A percentile compares a stretch with the other conserved stretches of the same genome.
Evolutionary conservation across 2,113 vertebrate genomes (phyloP).

Genomic region (Sorex araneus): DNA sequence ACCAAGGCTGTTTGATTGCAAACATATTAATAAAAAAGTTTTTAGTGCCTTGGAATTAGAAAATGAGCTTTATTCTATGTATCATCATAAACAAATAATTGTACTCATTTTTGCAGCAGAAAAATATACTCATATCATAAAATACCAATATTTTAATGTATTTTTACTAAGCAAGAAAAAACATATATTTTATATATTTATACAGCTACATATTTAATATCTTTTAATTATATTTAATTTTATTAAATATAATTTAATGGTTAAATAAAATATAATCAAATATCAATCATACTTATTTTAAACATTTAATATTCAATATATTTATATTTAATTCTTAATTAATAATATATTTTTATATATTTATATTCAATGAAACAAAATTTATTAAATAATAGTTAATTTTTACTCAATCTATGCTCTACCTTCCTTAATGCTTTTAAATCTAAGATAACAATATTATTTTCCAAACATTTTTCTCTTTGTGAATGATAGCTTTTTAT

Average conservation of each 20-base stretch:
- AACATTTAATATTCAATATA: too few relatives aligned
- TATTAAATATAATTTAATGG: too few relatives aligned
- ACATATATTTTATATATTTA: too few relatives aligned
- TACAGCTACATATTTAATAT: too few relatives aligned
- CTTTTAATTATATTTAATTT: too few relatives aligned
- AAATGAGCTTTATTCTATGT: slow-evolving; percentile 26
- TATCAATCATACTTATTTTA: too few relatives aligned
- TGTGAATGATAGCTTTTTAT: not conserved
- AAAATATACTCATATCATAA: not conserved
- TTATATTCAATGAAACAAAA: too few relatives aligned
- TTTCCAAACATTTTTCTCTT: not conserved
- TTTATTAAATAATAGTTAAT: too few relatives aligned
- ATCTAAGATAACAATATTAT: slow-evolving; percentile 2
- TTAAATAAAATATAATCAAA: too few relatives aligned
- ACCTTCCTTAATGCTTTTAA: slow-evolving; percentile 10
- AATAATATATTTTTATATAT: too few relatives aligned
- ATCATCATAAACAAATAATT: not conserved
- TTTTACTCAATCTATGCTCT: not conserved
- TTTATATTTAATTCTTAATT: too few relatives aligned
- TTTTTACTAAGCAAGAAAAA: not conserved
- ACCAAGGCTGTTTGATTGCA: not conserved
- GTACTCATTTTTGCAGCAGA: not conserved
- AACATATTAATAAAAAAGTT: not conserved
- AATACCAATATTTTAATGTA: not conserved
- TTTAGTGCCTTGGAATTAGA: not conserved